Percentiles rank a stretch among this genome's conserved stretches.
phyloP scores from a whole-genome alignment of 1,140 invertebrate genomes.

The Diachasma alloeum region DNA sequence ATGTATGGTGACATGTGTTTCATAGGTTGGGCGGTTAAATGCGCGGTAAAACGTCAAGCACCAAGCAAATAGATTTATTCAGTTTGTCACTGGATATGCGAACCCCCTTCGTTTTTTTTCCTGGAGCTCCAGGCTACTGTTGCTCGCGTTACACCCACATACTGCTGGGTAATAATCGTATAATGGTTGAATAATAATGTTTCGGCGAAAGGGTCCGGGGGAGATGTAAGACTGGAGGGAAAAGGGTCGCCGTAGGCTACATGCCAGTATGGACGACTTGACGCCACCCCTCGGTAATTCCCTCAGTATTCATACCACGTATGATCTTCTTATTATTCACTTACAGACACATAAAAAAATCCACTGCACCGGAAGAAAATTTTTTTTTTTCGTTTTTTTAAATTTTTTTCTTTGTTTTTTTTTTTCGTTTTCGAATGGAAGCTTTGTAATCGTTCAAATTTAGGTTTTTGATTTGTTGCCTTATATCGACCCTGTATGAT shows the following conservation, averaged over 20 bases:
- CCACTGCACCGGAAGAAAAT: neutral
- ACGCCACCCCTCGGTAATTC: constrained; percentile 25
- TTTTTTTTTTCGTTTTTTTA: no score
- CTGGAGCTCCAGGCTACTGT: constrained; percentile 42
- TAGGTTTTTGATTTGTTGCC: no score
- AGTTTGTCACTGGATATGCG: constrained; percentile 55
- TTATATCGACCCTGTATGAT: no score
- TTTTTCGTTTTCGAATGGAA: no score
- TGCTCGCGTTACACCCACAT: constrained; percentile 61
- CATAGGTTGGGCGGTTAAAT: constrained; percentile 21
- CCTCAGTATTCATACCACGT: neutral
- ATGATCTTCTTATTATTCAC: constrained; percentile 54
- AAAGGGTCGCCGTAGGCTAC: constrained; percentile 46
- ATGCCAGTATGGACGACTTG: constrained; percentile 57
- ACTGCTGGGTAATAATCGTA: constrained; percentile 59
- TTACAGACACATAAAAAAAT: constrained; percentile 35
- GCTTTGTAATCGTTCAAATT: no score
- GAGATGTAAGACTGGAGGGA: neutral
- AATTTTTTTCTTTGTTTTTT: no score
- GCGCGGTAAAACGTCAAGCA: constrained; percentile 22
- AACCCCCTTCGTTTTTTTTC: neutral
- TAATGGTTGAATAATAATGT: constrained; percentile 61
- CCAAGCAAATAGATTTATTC: constrained; percentile 45
- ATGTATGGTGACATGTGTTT: constrained; percentile 10
- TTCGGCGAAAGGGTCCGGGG: constrained; percentile 11